Evolutionary conservation across 2,113 vertebrate species (phyloP).

Genomic region (Grus americana): DNA sequence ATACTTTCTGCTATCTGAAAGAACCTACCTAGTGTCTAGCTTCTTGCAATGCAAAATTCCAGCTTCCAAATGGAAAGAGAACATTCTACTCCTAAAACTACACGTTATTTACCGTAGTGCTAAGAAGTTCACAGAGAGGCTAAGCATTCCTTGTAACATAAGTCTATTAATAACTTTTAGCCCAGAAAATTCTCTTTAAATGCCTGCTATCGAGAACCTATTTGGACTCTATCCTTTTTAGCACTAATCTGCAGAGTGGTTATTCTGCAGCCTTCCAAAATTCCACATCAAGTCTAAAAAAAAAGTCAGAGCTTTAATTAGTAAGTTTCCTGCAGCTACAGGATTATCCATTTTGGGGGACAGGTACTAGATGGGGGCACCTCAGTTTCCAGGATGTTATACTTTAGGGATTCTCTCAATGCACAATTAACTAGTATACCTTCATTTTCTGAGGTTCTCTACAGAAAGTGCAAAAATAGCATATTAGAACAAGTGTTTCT

Average conservation of each 20-base stretch:
- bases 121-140: conserved; percentile 32
- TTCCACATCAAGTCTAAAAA: background rate
- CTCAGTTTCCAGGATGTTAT: background rate
- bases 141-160: conserved; percentile 22
- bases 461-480: background rate
- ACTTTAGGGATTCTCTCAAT: background rate
- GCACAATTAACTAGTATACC: background rate
- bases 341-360: background rate
- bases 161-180: conserved; percentile 20
- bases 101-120: background rate
- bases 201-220: background rate
- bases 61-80: background rate
- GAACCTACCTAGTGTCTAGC: background rate
- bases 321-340: background rate
- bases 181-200: background rate
- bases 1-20: background rate
- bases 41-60: background rate
- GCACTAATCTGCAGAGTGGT: background rate
- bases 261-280: background rate
- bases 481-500: background rate
- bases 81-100: background rate
- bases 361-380: background rate
- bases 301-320: background rate
- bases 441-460: background rate
- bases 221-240: background rate